Base-by-base conservation (phyloP, 2,113 vertebrate genomes). In the Elachura formosa region DNA sequence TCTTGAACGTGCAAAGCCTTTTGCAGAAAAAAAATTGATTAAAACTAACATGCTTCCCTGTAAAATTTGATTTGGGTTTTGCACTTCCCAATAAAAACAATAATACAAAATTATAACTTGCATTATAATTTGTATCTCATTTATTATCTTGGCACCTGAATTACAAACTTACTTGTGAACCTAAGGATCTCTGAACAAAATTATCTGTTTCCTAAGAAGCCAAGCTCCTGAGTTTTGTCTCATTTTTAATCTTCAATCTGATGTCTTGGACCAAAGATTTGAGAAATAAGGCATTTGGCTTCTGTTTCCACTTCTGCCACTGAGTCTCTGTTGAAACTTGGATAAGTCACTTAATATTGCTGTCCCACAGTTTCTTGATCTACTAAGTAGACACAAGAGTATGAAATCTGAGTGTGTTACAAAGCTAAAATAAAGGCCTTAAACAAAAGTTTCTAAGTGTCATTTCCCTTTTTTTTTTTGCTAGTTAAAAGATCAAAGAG, bases 31-130 rank as follows among this genome's bases (percentile, higher is more conserved):
- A 78, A 69, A 77, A 51, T 3, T 55, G 19, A 74, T 71, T 94
- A 68, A 90, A 95, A 55, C 23, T n/a, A 86, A 16, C 85, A 89
- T 45, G 43, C 6, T 71, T 80, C n/a, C 28, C 31, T 74, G 48
- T 15, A 86, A 93, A 74, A 26, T 62, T 58, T 76, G 21, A 58
- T 79, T 84, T 74, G 13, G 8, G 67, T 88, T 92, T 72, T 81
- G 38, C 43, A 80, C 12, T 88, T 81, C 90, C 80, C 86, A 90
- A 63, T 63, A 84, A 93, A 95, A 95, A 95, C 66, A 95, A 96
- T 88, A 55, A 84, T 51, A 23, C 38, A 55, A 45, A 96, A 71
- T 5, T 69, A 90, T 77, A 55, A 71, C 31, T 59, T 84, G 38
- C 17, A 71, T 80, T 94, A 43, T 58, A 81, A 92, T 67, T 86